Conservation (phyloP, 1,140 invertebrate genomes). For the Adoxophyes honmai region DNA sequence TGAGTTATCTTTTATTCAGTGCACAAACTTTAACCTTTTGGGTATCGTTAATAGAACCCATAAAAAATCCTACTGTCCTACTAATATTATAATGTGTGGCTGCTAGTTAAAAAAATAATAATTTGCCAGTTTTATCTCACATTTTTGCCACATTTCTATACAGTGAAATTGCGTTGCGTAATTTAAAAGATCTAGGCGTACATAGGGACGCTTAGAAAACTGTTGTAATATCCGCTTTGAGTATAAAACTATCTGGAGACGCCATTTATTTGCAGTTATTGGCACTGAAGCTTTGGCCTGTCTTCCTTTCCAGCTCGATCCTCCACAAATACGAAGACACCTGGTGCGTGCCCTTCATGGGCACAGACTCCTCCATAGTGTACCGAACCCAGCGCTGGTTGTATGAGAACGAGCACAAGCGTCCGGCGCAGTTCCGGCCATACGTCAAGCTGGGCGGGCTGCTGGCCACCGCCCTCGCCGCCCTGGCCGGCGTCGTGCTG, state of each 20-base stretch:
- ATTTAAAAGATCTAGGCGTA: too few relatives aligned
- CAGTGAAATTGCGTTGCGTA: too few relatives aligned
- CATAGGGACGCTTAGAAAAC: too few relatives aligned
- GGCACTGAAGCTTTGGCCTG: neutral
- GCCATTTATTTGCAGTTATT: neutral
- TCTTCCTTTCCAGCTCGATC: constrained; percentile 61
- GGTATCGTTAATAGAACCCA: too few relatives aligned
- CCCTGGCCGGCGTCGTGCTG: constrained; percentile 81
- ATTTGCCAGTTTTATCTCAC: too few relatives aligned
- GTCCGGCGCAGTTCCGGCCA: constrained; percentile 81
- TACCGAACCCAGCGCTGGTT: constrained; percentile 86
- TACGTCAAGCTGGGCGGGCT: constrained; percentile 80
- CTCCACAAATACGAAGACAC: constrained; percentile 81
- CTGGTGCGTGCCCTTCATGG: constrained; percentile 88
- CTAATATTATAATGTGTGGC: too few relatives aligned
- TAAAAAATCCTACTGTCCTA: too few relatives aligned
- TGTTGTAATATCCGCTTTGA: too few relatives aligned
- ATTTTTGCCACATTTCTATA: too few relatives aligned
- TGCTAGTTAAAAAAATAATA: too few relatives aligned
- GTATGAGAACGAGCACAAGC: constrained; percentile 81
- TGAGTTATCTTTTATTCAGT: neutral
- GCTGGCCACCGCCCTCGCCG: constrained; percentile 64
- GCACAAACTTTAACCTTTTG: neutral
- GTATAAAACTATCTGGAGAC: too few relatives aligned
- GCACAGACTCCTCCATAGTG: constrained; percentile 88